phyloP scores from a whole-genome alignment of 2,113 vertebrate species.

The Arizona elegans region DNA sequence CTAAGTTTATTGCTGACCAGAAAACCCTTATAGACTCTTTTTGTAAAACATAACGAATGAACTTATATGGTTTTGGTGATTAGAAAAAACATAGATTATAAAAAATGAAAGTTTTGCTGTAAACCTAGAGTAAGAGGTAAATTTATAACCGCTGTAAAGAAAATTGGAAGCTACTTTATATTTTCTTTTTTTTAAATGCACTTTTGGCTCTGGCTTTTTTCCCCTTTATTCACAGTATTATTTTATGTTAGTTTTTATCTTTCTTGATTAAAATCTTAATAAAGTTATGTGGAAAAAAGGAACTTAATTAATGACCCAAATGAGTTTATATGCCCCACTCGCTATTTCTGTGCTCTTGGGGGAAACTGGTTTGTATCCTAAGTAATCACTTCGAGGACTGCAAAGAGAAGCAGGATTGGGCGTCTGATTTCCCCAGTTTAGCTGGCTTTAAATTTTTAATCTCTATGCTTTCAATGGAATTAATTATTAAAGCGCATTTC shows the following conservation, averaged over 20 bases:
- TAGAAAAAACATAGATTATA: background rate
- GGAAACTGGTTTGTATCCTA: background rate
- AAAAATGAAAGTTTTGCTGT: background rate
- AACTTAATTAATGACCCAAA: too few species aligned
- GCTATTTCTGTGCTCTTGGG: background rate
- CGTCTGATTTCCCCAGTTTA: conserved; percentile 23
- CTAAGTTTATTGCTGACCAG: background rate
- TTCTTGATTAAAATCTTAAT: background rate
- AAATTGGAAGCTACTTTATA: background rate
- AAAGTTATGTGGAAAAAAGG: background rate
- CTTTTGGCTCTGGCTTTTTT: background rate
- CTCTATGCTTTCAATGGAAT: conserved; percentile 9
- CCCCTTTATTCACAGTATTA: background rate
- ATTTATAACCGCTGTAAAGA: background rate
- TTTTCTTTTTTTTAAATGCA: background rate
- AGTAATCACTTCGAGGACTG: background rate
- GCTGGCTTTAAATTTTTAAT: conserved; percentile 45
- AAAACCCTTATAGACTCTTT: too few species aligned
- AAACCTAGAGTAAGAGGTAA: background rate
- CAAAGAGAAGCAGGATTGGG: background rate
- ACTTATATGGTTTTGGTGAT: background rate
- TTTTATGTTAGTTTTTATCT: background rate
- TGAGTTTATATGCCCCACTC: background rate
- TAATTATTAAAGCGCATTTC: conserved; percentile 40
- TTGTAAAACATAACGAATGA: background rate